phyloP scores from a whole-genome alignment of 2,888 invertebrate species.

The Oscheius onirici region DNA sequence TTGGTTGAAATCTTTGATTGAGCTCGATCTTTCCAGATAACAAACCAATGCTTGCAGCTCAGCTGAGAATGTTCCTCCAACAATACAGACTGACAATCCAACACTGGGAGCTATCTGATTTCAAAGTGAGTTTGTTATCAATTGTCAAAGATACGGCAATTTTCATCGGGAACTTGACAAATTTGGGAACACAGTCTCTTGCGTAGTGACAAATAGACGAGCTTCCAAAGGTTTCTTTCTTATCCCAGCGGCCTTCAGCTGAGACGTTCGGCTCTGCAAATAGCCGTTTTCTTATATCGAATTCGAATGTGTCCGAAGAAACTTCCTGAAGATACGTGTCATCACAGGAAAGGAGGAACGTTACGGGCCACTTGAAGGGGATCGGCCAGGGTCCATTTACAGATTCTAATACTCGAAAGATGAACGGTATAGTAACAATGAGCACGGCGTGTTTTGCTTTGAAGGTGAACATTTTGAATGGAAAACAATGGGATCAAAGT shows the following conservation, averaged over 20 bases:
- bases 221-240: neutral
- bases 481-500: too few relatives aligned
- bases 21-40: constrained; percentile 9
- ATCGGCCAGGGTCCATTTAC: constrained; percentile 23
- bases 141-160: neutral
- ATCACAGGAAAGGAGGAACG: neutral
- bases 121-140: neutral
- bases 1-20: neutral
- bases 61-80: constrained; percentile 2
- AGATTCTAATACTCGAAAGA: constrained; percentile 11
- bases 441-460: neutral
- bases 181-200: neutral
- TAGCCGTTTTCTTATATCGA: neutral
- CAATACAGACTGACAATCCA: neutral
- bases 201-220: neutral
- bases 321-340: neutral
- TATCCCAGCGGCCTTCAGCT: neutral
- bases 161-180: constrained; percentile 13
- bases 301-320: neutral
- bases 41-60: constrained; percentile 15
- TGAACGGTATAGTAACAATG: constrained; percentile 4
- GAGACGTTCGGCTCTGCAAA: neutral
- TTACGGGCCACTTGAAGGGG: constrained; percentile 25
- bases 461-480: neutral
- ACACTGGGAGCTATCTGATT: constrained; percentile 6